Evolutionary conservation across 2,113 vertebrate species (phyloP), one percentile per base, ranked within the genome.

Genomic region (Bothrops jararaca): DNA sequence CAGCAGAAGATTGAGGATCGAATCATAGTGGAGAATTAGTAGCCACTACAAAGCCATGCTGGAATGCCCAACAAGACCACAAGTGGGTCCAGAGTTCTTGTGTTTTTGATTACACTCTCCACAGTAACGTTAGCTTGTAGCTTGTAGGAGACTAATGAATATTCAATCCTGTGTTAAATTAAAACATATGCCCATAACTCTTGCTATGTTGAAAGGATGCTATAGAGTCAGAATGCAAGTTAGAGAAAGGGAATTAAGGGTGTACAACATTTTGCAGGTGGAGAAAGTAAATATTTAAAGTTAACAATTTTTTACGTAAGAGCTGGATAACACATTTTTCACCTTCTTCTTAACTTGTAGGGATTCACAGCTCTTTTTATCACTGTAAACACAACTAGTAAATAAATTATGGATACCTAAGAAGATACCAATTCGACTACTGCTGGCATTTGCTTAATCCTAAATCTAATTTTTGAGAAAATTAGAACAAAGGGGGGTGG

Each of bases 111-210:
- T 96, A 95, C n/a, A 13, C 15, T 1, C 88, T 87, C 89, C 93
- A 54, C 60, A 95, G 92, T 58, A 58, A 94, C 50, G 45, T 89
- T 94, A 90, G 89, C 58, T 89, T 95, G 92, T 94, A 90, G 89
- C 58, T 89, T 95, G 92, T 1, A 23, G 53, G 95, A 96, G 95
- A 96, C 93, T 96, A 93, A 60, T 24, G 24, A 91, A 89, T 93
- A 95, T 39, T 95, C 24, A 7, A 89, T 60, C 94, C 92, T 94
- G 29, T 74, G 93, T 96, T 94, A 95, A 97, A 97, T 96, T 93
- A 97, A 95, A 80, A 80, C 74, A 80, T 94, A 90, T 91, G 95
- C 69, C 91, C 93, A 89, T 60, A 26, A 58, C 45, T 93, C 93
- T 45, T 45, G 10, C 60, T 80, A 56, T 60, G 92, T 95, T 95